Percentiles rank a stretch among this genome's conserved stretches.
Conservation (phyloP, 2,113 vertebrate species). For the Noturus placidus region DNA sequence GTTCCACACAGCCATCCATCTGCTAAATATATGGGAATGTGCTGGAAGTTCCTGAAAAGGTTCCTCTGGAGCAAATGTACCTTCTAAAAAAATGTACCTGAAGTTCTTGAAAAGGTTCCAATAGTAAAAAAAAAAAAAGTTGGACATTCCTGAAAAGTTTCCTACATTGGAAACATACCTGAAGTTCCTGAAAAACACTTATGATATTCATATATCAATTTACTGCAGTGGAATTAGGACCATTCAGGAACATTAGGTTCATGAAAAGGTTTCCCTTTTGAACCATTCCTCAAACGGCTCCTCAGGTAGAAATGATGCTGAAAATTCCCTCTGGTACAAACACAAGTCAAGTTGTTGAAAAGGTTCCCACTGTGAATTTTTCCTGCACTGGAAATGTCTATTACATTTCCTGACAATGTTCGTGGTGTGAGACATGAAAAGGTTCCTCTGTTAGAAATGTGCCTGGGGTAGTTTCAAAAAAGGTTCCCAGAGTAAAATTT, state of each 20-base stretch:
- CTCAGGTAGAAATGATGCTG: neutral
- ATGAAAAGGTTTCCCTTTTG: neutral
- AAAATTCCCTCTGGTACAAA: neutral
- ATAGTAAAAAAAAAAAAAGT: neutral
- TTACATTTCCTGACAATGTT: neutral
- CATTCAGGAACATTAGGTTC: neutral
- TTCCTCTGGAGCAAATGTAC: neutral
- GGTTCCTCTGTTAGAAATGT: neutral
- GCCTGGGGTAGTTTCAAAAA: neutral
- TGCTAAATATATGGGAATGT: neutral
- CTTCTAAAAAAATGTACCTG: neutral
- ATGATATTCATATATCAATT: neutral
- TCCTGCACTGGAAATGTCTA: neutral
- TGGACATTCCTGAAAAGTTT: neutral
- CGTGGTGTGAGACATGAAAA: neutral
- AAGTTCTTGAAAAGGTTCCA: neutral
- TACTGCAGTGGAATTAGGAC: neutral
- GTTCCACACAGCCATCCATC: neutral
- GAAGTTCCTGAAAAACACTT: neutral
- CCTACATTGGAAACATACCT: neutral
- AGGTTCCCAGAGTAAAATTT: neutral
- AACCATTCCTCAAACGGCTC: neutral
- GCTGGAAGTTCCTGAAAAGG: neutral
- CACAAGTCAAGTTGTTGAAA: neutral
- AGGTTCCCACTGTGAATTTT: neutral